Evolutionary conservation across 35 echinoderm and acorn worm genomes (phyloP).

Genomic region (Strongylocentrotus purpuratus): DNA sequence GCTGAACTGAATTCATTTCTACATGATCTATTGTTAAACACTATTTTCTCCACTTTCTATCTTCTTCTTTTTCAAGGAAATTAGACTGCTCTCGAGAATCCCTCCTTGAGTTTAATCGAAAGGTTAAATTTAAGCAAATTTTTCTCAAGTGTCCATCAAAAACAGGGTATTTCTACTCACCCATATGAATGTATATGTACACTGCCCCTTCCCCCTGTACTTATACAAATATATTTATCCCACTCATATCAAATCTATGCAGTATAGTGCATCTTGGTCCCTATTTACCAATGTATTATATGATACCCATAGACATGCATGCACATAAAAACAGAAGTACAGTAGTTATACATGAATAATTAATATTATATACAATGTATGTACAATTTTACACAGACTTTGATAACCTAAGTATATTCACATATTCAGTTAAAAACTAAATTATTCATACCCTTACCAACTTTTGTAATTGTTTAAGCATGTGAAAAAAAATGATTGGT

Average conservation of each 20-base stretch:
- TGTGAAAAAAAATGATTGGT: too few relatives aligned
- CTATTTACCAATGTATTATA: too few relatives aligned
- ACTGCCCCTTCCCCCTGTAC: not conserved
- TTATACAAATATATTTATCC: not conserved
- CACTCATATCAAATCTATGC: not conserved
- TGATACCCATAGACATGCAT: too few relatives aligned
- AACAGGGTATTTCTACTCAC: constrained; percentile 15
- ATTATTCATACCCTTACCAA: too few relatives aligned
- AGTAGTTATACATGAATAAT: too few relatives aligned
- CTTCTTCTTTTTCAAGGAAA: constrained; percentile 23
- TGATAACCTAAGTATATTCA: too few relatives aligned
- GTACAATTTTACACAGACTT: too few relatives aligned
- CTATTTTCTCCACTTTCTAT: not conserved
- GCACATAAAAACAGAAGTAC: too few relatives aligned
- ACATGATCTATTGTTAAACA: not conserved
- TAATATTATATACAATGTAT: too few relatives aligned
- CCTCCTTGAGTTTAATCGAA: constrained; percentile 27
- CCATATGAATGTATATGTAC: not conserved
- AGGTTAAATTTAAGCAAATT: constrained; percentile 28
- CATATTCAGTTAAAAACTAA: too few relatives aligned
- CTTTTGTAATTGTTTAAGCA: too few relatives aligned
- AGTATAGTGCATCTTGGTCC: not conserved
- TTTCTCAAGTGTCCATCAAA: not conserved
- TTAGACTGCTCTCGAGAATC: constrained; percentile 7
- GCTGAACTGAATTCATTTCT: too few relatives aligned